Base-by-base conservation (phyloP, 2,113 vertebrate genomes). In the Rhea americana region DNA sequence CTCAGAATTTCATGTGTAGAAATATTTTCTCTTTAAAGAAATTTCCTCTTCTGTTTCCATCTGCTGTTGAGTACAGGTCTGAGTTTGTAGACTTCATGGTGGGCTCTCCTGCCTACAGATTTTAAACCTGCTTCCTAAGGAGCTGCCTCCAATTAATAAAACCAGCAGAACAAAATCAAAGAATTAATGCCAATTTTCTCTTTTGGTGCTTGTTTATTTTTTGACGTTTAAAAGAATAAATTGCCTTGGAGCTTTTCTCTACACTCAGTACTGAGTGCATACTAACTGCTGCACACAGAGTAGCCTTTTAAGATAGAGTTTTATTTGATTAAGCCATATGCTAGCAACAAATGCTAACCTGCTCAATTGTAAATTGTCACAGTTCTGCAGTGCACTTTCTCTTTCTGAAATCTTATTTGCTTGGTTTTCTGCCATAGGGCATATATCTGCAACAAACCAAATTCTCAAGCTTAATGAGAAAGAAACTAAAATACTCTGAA, bases 321-420 rank as follows among this genome's bases (percentile, higher is more conserved):
- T 90, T 93, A 95, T 96, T 96, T 90, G 90, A 94, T 96, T 94
- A 91, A 94, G 48, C 39, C 56, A 72, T 84, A 81, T 7, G 13
- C 70, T 55, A 41, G 82, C 83, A 86, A 75, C 73, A 86, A 91
- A 93, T 90, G 61, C 48, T 91, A 89, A 85, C 39, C 65, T 39
- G 63, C 87, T 90, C 82, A 83, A 32, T 58, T 85, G 77, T 53
- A 90, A 90, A 96, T 85, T 88, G 90, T 75, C 93, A 73, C 61
- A 75, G 65, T 90, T 84, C 32, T 93, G 80, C 39, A 67, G 65
- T 72, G 66, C 83, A 51, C 47, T 65, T 90, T 74, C 72, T 95
- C 61, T 65, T 63, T 26, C 56, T 78, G 73, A 93, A 95, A 96
- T 93, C 80, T 93, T 62, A 81, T 95, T 96, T 95, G 11, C 25